phyloP scores from a whole-genome alignment of 1,140 invertebrate species.

The Pachyrhynchus sulphureomaculatus region DNA sequence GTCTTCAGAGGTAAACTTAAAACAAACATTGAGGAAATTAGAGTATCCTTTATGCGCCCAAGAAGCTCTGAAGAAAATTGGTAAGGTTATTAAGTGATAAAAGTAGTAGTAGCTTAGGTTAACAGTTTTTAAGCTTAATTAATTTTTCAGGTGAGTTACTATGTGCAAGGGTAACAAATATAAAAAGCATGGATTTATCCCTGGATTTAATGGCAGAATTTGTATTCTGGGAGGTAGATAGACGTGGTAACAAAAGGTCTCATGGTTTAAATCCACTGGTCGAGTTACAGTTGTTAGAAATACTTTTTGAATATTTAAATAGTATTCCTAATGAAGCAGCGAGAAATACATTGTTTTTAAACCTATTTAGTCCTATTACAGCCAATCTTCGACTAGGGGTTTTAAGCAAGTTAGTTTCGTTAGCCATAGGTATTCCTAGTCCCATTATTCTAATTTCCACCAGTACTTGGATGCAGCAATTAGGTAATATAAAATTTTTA shows the following conservation, averaged over 20 bases:
- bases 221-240: slow-evolving; percentile 75
- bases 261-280: slow-evolving; percentile 63
- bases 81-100: slow-evolving; percentile 47
- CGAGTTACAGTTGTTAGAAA: slow-evolving; percentile 74
- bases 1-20: slow-evolving; percentile 42
- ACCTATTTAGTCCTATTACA: slow-evolving; percentile 70
- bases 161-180: slow-evolving; percentile 53
- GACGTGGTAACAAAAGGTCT: slow-evolving; percentile 59
- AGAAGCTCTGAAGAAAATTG: slow-evolving; percentile 64
- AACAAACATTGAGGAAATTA: slow-evolving; percentile 55
- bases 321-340: slow-evolving; percentile 68
- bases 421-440: slow-evolving; percentile 73
- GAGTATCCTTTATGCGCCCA: slow-evolving; percentile 66
- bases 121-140: background rate
- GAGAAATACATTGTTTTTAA: slow-evolving; percentile 78
- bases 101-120: slow-evolving; percentile 14
- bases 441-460: slow-evolving; percentile 71
- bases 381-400: slow-evolving; percentile 67
- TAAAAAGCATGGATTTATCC: slow-evolving; percentile 62
- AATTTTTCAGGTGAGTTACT: slow-evolving; percentile 51
- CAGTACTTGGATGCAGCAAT: slow-evolving; percentile 82
- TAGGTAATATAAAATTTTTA: slow-evolving; percentile 48
- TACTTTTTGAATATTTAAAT: slow-evolving; percentile 73
- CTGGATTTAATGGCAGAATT: slow-evolving; percentile 80
- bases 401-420: slow-evolving; percentile 75